Base-by-base conservation (phyloP, 2,113 vertebrate species). In the Syngnathus typhle region DNA sequence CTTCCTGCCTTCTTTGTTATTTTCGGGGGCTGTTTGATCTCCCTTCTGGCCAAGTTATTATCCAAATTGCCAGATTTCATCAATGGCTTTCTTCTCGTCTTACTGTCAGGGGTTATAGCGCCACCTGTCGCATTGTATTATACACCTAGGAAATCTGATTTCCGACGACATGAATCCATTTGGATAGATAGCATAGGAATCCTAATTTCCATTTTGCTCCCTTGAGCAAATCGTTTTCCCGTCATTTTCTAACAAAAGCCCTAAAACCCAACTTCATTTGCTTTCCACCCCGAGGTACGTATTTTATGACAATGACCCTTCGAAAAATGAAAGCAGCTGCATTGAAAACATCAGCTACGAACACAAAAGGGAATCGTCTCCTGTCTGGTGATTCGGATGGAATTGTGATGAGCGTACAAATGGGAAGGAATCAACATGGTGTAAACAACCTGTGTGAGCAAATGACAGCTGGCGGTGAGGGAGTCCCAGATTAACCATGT, bases 381-480 rank as follows among this genome's bases (percentile, higher is more conserved):
- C 63, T 67, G n/a, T 23, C 7, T 19, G 67, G 27, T 60, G 68
- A 84, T 54, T 73, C 71, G 62, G 65, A 68, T 65, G 71, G 71
- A 67, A 77, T 58, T 72, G 71, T 69, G 52, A 68, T 19, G 21
- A 51, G 41, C 27, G 37, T 68, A 81, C 72, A 81, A 80, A 59
- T 32, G 59, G 65, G 51, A 68, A 49, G 71, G 71, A 51, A 60
- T 77, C 41, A 13, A 36, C 56, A 60, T 11, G 51, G n/a, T 63
- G 61, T 72, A 63, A 77, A 72, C 64, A 69, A 64, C n/a, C 41
- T 68, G 49, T 39, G 66, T 59, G 56, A 36, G 23, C 41, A 46
- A 62, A 27, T 43, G 47, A 59, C 36, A 41, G 43, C 23, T n/a
- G 46, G 16, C 18, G 16, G 60, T 43, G 64, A 16, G 54, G 19